Evolutionary conservation across 2,888 invertebrate genomes (phyloP), one percentile per base, ranked within the genome.

Genomic region (Charanyca ferruginea): DNA sequence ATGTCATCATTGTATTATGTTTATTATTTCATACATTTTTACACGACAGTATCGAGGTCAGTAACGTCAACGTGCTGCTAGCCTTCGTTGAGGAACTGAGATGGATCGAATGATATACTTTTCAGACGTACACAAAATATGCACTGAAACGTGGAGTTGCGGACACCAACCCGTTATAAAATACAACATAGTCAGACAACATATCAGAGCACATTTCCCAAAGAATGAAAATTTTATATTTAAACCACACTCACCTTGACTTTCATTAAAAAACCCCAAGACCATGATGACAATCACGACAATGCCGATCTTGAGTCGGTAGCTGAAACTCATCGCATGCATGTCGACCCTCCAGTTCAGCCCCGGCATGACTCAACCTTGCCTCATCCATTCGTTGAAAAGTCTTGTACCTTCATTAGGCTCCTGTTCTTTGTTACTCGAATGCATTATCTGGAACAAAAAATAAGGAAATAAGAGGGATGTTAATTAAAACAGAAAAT

Each of bases 191-290:
- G n/a, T n/a, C n/a, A n/a, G n/a, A n/a, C n/a, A n/a, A n/a, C n/a
- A n/a, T n/a, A n/a, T n/a, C n/a, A n/a, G n/a, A n/a, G n/a, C n/a
- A n/a, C n/a, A n/a, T 28, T 5, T 28, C 28, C 28, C 38, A 13
- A 9, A n/a, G n/a, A n/a, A n/a, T n/a, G n/a, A n/a, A n/a, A n/a
- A n/a, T n/a, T n/a, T n/a, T n/a, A n/a, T n/a, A n/a, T n/a, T n/a
- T n/a, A 9, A 18, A 18, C 9, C 1, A n/a, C 41, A 58, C 86
- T 79, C 72, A 94, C 95, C 94, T 87, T 94, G 94, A 76, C 94
- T 94, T 73, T 94, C 94, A 79, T 93, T 93, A 77, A 94, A 93
- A 83, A 93, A 91, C 28, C 94, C 94, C 22, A 94, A 87, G 66
- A 94, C 91, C 91, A 93, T 93, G 49, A 93, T 90, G 52, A 94